phyloP scores from a whole-genome alignment of 1,140 invertebrate genomes.

The Araneus ventricosus region DNA sequence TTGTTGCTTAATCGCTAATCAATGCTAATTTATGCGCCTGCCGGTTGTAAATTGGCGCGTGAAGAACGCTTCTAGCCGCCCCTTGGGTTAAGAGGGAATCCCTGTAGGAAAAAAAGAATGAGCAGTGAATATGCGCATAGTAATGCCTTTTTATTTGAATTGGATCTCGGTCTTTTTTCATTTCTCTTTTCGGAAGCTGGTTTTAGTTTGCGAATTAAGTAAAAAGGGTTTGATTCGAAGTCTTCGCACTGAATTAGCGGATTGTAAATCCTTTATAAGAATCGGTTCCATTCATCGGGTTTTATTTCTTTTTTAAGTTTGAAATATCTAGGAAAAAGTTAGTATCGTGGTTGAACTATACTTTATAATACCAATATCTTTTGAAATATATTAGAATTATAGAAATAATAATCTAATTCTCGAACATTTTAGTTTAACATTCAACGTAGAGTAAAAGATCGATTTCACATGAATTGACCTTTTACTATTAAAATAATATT shows the following conservation, averaged over 20 bases:
- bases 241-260: background rate
- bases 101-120: conserved; percentile 2
- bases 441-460: too few relatives aligned
- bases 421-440: too few relatives aligned
- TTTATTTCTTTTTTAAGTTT: background rate
- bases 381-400: too few relatives aligned
- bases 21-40: conserved; percentile 55
- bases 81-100: conserved; percentile 25
- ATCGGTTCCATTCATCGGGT: background rate
- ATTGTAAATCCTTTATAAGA: background rate
- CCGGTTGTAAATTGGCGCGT: conserved; percentile 48
- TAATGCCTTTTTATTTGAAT: conserved; percentile 48
- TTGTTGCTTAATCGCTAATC: conserved; percentile 61
- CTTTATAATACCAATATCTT: too few relatives aligned
- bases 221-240: background rate
- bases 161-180: background rate
- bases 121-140: background rate
- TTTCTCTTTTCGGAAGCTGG: background rate
- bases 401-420: too few relatives aligned
- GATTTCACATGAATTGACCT: too few relatives aligned
- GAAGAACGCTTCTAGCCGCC: conserved; percentile 7
- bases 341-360: too few relatives aligned
- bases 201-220: conserved; percentile 35
- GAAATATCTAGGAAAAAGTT: too few relatives aligned
- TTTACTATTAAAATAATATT: too few relatives aligned